Percentiles rank a stretch among this genome's conserved stretches.
These are phyloP conservation scores for Penaeus vannamei DNA, from an alignment of 1,140 invertebrate genomes.

Conservation along the genomic window DNA sequence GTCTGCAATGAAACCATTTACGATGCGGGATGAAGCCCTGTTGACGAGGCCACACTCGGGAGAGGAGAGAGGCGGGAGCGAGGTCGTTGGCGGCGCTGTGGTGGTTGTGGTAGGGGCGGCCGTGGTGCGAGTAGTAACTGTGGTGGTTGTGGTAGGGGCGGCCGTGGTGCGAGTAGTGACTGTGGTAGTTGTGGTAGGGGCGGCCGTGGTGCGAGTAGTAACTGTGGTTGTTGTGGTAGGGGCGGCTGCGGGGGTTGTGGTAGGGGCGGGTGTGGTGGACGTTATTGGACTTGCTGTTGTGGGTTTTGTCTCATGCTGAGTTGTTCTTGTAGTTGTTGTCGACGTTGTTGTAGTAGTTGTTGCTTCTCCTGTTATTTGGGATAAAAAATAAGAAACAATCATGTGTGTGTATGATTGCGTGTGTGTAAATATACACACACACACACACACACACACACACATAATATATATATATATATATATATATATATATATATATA, in stretches of 20 bases:
- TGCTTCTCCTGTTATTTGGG: background rate
- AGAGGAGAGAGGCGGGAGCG: background rate
- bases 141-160: background rate
- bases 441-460: background rate
- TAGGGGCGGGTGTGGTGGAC: background rate
- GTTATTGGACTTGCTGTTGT: background rate
- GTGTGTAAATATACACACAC: constrained; percentile 28
- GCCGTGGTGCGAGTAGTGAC: background rate
- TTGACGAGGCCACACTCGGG: background rate
- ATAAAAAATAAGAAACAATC: background rate
- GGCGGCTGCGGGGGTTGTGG: background rate
- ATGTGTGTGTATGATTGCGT: background rate
- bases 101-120: background rate
- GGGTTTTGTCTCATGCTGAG: too few relatives aligned
- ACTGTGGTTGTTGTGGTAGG: background rate
- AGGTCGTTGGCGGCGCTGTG: background rate
- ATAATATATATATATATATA: background rate
- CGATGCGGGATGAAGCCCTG: background rate
- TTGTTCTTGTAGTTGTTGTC: background rate
- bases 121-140: background rate
- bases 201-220: background rate
- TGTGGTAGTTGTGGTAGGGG: background rate
- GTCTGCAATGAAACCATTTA: background rate
- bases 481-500: too few relatives aligned
- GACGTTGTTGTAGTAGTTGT: background rate